Evolutionary conservation across 1,140 invertebrate species (phyloP).

Genomic region (Atta colombica): DNA sequence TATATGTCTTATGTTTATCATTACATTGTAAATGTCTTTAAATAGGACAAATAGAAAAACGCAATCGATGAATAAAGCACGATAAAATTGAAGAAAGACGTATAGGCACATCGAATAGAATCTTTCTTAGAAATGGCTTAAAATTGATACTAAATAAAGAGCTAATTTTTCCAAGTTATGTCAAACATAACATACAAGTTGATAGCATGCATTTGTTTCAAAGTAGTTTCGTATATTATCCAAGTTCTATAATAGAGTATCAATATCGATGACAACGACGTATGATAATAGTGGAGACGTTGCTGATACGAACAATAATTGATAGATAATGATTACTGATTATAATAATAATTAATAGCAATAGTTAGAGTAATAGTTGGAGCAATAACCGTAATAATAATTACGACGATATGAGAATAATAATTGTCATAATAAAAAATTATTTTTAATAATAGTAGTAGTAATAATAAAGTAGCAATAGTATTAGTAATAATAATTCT

Average conservation of each 20-base stretch:
- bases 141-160: constrained; percentile 1
- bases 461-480: constrained; percentile 62
- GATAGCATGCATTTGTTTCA: constrained; percentile 6
- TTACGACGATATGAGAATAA: constrained; percentile 60
- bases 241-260: constrained; percentile 18
- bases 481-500: constrained; percentile 66
- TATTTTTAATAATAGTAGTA: constrained; percentile 50
- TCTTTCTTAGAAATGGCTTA: neutral
- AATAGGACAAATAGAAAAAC: too few species aligned
- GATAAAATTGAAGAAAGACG: neutral
- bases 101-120: neutral
- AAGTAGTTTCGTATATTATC: constrained; percentile 15
- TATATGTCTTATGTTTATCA: too few species aligned
- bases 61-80: neutral
- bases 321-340: constrained; percentile 46
- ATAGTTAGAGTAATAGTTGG: constrained; percentile 37
- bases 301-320: constrained; percentile 52
- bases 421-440: constrained; percentile 59
- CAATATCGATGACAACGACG: constrained; percentile 34
- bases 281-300: constrained; percentile 49
- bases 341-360: constrained; percentile 43
- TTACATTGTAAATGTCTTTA: too few species aligned
- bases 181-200: constrained; percentile 1
- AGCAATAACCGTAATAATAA: constrained; percentile 56
- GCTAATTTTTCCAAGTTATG: neutral